Evolutionary conservation across 2,888 invertebrate species (phyloP), one percentile per base, ranked within the genome.

Genomic region (Parnassius orleans): DNA sequence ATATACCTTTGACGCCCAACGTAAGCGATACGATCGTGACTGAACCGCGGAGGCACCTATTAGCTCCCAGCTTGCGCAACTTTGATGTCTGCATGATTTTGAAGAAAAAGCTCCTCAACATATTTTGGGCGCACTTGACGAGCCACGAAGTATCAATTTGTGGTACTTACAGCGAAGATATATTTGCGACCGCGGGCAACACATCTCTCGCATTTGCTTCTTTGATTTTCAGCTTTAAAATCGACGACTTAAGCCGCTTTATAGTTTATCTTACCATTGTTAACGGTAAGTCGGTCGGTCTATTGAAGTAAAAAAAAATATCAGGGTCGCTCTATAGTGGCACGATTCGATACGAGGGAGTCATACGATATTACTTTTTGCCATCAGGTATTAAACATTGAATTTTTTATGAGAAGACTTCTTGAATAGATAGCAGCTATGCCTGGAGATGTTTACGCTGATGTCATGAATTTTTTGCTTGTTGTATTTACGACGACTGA

Each of bases 51-150:
- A 65, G 59, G 61, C 19, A 53, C 64, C 65, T 70, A 68, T 70
- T 69, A 69, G 71, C 65, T 69, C 66, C 71, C 68, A 69, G 65
- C 65, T 75, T 73, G 70, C 71, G 67, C 70, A 74, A 75, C 70
- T 68, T 70, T 54, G 61, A 65, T 53, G 53, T 61, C 57, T 62
- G 56, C 55, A 63, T 65, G 68, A 60, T 68, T 65, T 64, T 58
- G 55, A 65, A 66, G 69, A 69, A 72, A 67, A 66, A 68, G 66
- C 69, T 60, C 50, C 65, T 65, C 66, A 66, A 70, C 66, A 67
- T 67, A 67, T 68, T 71, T 71, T 70, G 64, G 62, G 48, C n/a
- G 66, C 64, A 63, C 64, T 64, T 64, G 65, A 70, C 65, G 67
- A 69, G 62, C 66, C 66, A 69, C 69, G 46, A 46, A 55, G 10